phyloP scores from a whole-genome alignment of 2,797 vertebrate species.

The Labroides dimidiatus region DNA sequence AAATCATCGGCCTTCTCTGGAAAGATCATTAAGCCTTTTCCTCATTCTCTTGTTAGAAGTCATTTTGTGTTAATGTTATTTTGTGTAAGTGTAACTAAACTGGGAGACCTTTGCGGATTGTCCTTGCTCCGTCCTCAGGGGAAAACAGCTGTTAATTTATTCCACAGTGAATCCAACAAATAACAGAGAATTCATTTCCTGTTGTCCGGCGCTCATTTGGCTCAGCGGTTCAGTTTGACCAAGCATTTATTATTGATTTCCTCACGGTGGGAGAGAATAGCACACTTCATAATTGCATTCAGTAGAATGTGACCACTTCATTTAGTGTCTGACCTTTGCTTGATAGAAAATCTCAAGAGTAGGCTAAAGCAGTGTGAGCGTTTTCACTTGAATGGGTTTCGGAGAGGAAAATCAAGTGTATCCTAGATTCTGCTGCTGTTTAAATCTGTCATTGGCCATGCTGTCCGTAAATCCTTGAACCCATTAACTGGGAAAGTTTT shows the following conservation, averaged over 20 bases:
- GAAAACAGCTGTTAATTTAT: constrained; percentile 59
- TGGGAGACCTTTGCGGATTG: constrained; percentile 45
- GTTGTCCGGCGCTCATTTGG: constrained; percentile 48
- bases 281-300: constrained; percentile 63
- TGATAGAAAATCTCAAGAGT: constrained; percentile 29
- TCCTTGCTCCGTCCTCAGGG: constrained; percentile 58
- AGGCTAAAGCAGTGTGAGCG: constrained; percentile 15
- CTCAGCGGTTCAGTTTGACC: constrained; percentile 54
- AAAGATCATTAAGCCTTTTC: constrained; percentile 58
- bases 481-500: background rate
- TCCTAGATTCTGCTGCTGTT: constrained; percentile 7
- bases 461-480: constrained; percentile 20
- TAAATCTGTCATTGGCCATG: constrained; percentile 7
- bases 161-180: constrained; percentile 44
- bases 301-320: constrained; percentile 56
- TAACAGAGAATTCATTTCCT: constrained; percentile 58
- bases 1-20: constrained; percentile 40
- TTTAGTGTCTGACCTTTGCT: constrained; percentile 53
- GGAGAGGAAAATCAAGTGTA: background rate
- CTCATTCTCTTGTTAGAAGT: constrained; percentile 43
- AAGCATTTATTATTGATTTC: constrained; percentile 72
- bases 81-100: constrained; percentile 44
- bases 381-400: constrained; percentile 4
- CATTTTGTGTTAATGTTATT: constrained; percentile 50
- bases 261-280: constrained; percentile 53